Evolutionary conservation across 2,888 invertebrate species (phyloP), one percentile per base, ranked within the genome.

Genomic region (Meta bourneti): DNA sequence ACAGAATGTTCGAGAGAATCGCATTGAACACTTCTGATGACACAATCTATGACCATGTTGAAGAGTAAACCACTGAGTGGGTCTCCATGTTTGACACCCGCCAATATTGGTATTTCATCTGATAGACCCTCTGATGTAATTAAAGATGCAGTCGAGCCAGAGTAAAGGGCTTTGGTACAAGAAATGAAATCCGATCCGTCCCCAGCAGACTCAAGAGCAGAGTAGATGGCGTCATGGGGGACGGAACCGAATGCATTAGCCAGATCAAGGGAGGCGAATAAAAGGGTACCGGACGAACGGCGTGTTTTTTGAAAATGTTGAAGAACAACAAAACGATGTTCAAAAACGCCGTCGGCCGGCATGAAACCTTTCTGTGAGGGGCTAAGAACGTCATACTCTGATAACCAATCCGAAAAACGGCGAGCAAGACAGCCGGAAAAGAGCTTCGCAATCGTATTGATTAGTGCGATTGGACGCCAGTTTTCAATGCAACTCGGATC

Each of bases 251-350:
- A 81, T 0, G 81, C 70, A n/a, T 81, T 70, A 8, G 48, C 6
- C 7, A 70, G 6, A 48, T 70, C 71, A 20, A 81, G 16, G 13
- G 6, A 81, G 0, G 49, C 81, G 6, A 81, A 6, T 6, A 16
- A 70, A 0, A 19, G 0, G 1, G 61, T 7, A 4, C 7, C 11
- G 0, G 4, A 0, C 4, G 0, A 8, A 5, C 8, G 1, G 0
- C 81, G 0, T 1, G 81, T 61, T 6, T 7, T 49, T n/a, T n/a
- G 11, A 7, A 81, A 7, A 0, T 7, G 0, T 48, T 34, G 69
- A 16, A 34, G 13, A 0, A 81, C 9, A 6, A 69, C 48, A 16
- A 48, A 69, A 49, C n/a, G 48, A 7, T 34, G 71, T 16, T 70
- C 70, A 7, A 51, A 5, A 20, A 49, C 16, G 48, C 69, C n/a